Base-by-base conservation (phyloP, 2,888 invertebrate species). In the Lapara coniferarum region DNA sequence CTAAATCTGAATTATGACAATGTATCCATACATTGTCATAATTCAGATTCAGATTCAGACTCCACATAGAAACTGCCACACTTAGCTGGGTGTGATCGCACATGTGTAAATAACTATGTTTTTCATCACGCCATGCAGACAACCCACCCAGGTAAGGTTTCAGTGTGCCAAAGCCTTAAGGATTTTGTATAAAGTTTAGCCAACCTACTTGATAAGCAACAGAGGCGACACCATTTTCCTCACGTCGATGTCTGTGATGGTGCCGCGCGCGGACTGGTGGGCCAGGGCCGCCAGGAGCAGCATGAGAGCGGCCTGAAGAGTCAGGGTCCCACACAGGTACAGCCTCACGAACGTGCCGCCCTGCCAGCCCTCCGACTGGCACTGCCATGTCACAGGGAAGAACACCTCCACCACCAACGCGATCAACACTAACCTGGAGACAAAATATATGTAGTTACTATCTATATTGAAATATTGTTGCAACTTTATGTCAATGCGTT, bases 201-300 rank as follows among this genome's bases (percentile, higher is more conserved):
- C 37, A 37, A 37, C 94, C 92, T 80, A 96, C 96, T 97, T 97
- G 78, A 96, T 82, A 76, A 97, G 95, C 37, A 97, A 89, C 67
- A 97, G 91, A 49, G 96, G 95, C 10, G 97, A 95, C 13, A 98
- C 97, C 78, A 95, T 94, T 79, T 95, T 95, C 76, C 98, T 93
- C 8, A 96, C 95, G 69, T 95, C 94, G 44, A 96, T 95, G 77
- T 97, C 96, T 72, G 96, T 96, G 78, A 98, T 97, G 72, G 97
- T 96, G 46, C 98, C 98, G 78, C 95, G 94, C 13, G 96, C 95
- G 75, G 96, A 96, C 77, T 96, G 95, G 84, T 95, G 96, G 52
- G 96, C 96, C 75, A 97, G 92, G 44, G 95, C 95, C 58, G 96
- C 94, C 72, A 96, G 89, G 52, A 96, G 91, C 75, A 96, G 84